Percentiles rank a stretch among this genome's conserved stretches.
phyloP scores from a whole-genome alignment of 2,113 vertebrate species.

The Callipepla californica region DNA sequence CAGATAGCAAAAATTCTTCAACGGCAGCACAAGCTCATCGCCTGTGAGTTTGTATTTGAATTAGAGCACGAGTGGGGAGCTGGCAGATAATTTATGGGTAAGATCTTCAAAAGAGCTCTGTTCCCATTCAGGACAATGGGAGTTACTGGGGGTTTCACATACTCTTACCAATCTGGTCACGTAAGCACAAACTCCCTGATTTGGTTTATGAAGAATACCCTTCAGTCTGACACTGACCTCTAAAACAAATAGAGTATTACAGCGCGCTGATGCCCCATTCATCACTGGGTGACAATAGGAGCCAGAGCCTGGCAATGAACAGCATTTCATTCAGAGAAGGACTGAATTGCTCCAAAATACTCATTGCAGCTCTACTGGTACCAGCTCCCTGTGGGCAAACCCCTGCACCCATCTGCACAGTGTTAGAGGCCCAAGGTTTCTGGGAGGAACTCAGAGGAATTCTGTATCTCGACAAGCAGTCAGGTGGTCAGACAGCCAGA shows the following conservation, averaged over 20 bases:
- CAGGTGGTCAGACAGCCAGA: neutral
- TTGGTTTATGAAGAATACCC: slow-evolving; percentile 62
- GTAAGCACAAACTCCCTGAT: slow-evolving; percentile 60
- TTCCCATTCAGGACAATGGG: slow-evolving; percentile 56
- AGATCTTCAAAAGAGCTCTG: slow-evolving; percentile 65
- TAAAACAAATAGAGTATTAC: slow-evolving; percentile 70
- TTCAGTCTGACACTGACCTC: slow-evolving; percentile 73
- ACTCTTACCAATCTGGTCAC: slow-evolving; percentile 64
- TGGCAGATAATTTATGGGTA: slow-evolving; percentile 52
- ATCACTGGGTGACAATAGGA: slow-evolving; percentile 66
- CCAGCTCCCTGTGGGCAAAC: neutral
- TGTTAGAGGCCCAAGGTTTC: neutral
- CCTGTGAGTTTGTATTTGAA: neutral
- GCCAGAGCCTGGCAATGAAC: neutral
- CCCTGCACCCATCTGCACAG: accelerated
- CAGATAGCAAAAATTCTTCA: neutral
- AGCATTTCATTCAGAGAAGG: neutral
- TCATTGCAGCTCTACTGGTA: neutral
- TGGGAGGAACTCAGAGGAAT: accelerated
- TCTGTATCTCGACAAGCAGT: accelerated
- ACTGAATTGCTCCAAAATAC: neutral
- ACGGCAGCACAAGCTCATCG: neutral
- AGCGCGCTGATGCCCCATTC: slow-evolving; percentile 57
- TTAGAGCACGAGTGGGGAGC: neutral
- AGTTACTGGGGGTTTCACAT: slow-evolving; percentile 4